Evolutionary conservation across 37 sponge, comb jelly and placozoan species (phyloP).

Genomic region (Spongilla lacustris): DNA sequence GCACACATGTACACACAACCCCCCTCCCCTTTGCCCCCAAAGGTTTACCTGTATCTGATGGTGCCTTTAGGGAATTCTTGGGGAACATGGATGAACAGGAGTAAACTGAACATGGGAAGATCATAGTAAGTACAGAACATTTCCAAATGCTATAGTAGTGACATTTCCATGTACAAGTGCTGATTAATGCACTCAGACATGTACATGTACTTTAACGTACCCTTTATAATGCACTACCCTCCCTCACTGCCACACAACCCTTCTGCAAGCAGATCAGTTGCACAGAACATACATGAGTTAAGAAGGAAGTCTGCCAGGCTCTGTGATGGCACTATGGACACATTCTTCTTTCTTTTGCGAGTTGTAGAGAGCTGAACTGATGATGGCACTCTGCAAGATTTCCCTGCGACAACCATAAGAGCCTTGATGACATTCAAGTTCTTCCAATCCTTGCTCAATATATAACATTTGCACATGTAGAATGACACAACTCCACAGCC

Average conservation of each 20-base stretch:
- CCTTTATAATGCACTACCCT: not conserved
- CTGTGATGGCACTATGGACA: conserved; percentile 11
- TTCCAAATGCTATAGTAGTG: too few species aligned
- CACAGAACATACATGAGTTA: conserved; percentile 20
- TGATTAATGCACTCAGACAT: too few species aligned
- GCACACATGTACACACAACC: conserved; percentile 1
- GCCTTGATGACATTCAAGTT: too few species aligned
- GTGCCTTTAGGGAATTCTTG: conserved; percentile 55
- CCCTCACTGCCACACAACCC: not conserved
- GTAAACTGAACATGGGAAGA: conserved; percentile 41
- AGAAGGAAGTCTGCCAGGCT: conserved; percentile 37
- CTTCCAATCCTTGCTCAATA: too few species aligned
- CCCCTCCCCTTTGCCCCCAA: not conserved
- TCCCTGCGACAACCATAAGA: conserved; percentile 11
- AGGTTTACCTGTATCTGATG: conserved; percentile 37
- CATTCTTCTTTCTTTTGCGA: conserved; percentile 13
- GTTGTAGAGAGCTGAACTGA: not conserved
- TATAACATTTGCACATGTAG: too few species aligned
- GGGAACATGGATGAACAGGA: conserved; percentile 67
- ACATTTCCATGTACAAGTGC: too few species aligned
- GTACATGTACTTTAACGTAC: too few species aligned
- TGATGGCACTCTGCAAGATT: conserved; percentile 13
- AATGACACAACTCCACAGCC: too few species aligned
- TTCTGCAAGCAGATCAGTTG: too few species aligned
- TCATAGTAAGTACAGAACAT: not conserved